phyloP scores from a whole-genome alignment of 2,113 vertebrate genomes.

The Candoia aspera region DNA sequence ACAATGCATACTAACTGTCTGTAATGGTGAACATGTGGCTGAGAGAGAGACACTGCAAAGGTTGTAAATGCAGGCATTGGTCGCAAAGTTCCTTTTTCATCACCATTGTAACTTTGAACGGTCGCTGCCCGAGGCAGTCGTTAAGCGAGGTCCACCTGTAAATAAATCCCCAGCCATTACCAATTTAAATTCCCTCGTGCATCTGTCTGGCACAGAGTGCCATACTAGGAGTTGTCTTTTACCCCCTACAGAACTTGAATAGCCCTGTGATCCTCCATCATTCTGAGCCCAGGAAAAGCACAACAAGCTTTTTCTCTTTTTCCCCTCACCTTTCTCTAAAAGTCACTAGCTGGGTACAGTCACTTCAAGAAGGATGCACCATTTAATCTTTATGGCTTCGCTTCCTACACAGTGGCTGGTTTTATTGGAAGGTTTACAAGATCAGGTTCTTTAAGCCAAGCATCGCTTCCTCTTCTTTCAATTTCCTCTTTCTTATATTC shows the following conservation, averaged over 20 bases:
- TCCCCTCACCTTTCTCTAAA: not conserved
- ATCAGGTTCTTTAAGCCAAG: not conserved
- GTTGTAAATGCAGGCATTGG: too few species aligned
- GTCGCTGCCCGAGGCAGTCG: too few species aligned
- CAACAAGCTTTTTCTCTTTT: not conserved
- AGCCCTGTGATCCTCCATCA: not conserved
- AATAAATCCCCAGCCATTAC: not conserved
- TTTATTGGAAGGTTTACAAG: not conserved
- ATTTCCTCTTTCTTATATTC: not conserved
- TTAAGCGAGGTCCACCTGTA: too few species aligned
- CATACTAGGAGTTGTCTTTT: not conserved
- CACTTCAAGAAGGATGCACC: not conserved
- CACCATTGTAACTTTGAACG: too few species aligned
- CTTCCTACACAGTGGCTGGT: not conserved
- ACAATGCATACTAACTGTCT: too few species aligned
- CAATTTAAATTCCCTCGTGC: not conserved
- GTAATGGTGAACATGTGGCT: too few species aligned
- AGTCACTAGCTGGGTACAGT: not conserved
- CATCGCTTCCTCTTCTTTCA: not conserved
- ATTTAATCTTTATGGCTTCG: accelerated
- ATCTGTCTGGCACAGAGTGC: not conserved
- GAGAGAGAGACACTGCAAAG: too few species aligned
- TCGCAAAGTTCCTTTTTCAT: too few species aligned
- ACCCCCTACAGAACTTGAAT: not conserved
- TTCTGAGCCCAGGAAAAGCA: not conserved